Base-by-base conservation (phyloP, 2,797 vertebrate genomes). In the Pempheris klunzingeri region DNA sequence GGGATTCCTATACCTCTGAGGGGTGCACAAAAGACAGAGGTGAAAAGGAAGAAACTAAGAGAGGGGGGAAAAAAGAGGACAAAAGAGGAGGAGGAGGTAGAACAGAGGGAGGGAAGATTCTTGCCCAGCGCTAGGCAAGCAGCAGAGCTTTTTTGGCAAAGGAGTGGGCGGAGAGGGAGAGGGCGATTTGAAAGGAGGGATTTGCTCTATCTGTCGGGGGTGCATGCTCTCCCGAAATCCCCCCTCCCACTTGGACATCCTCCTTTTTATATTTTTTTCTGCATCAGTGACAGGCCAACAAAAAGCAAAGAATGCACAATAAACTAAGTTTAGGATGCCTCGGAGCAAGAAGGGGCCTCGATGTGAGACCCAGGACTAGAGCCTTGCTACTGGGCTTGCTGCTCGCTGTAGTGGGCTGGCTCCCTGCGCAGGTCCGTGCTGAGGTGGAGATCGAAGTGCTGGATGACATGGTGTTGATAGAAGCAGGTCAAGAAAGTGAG, bases 361-460 rank as follows among this genome's bases (percentile, higher is more conserved):
- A 78, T 15, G 77, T 85, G 69, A 88, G 85, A 71, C 94, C 95
- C 93, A 96, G 96, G 96, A 97, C 96, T 95, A 93, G 93, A 90
- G 90, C 95, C 61, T 41, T 93, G 43, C 39, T 97, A 64, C 90
- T 98, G 84, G 90, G 82, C 64, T 66, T 96, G 47, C 87, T 96
- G 0, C 62, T 93, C 8, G 92, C 88, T 32, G 84, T 81, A 59
- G 93, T 88, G 53, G 92, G 79, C 77, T 96, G 95, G 95, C 91
- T 95, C 53, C 94, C 93, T 4, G 93, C 93, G 30, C 84, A 92
- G 0, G 94, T 91, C 61, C 85, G 85, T 0, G 96, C 95, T 11
- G 90, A 96, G 0, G 79, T 93, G 22, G 96, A 96, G 76, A 89
- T 88, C 0, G 72, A 85, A 4, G 30, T 95, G 20, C 59, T 94